Evolutionary conservation across 1,140 invertebrate genomes (phyloP), one percentile per base, ranked within the genome.

Genomic region (Dinothrombium tinctorium): DNA sequence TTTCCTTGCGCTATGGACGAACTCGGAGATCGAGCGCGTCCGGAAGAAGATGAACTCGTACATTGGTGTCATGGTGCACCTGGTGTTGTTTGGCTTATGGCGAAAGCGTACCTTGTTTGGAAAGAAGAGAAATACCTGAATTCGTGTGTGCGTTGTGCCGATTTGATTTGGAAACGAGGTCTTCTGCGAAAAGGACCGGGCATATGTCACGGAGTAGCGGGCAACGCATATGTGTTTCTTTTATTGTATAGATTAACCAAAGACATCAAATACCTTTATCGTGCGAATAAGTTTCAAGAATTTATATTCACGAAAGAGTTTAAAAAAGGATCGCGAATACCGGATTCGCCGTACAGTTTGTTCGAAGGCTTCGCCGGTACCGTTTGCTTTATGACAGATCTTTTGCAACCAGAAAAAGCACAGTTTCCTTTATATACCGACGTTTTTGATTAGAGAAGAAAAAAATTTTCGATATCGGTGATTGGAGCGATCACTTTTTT

Each of bases 61-160:
- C 86, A 92, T 48, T 92, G 86, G 86, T 92, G 86, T 64, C 84
- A 92, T 57, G 87, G 87, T 12, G 79, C 83, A 17, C 78, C 86
- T 33, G 84, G 83, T 14, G 74, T 80, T 59, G 64, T 81, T 11
- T 69, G 74, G 52, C 60, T 84, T 41, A 75, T 79, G 50, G 56
- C 67, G 41, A 56, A 69, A 51, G 80, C 82, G 26, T 71, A 75
- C 54, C 60, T 80, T 64, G 42, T 76, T 33, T 84, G 74, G 59
- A 53, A 64, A 26, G 71, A 82, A 39, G 54, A 68, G 14, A 65
- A 69, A 49, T 92, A 87, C 59, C 54, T 86, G 33, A 55, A 74
- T 47, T 65, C 66, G 36, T 8, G n/a, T n/a, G 7, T 28, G n/a
- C 26, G 7, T 28, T 28, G 72, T 53, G 73, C 69, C n/a, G 72